These are phyloP conservation scores for Microtus oregoni DNA, from an alignment of 2,113 vertebrate species.

Conservation along the genomic window DNA sequence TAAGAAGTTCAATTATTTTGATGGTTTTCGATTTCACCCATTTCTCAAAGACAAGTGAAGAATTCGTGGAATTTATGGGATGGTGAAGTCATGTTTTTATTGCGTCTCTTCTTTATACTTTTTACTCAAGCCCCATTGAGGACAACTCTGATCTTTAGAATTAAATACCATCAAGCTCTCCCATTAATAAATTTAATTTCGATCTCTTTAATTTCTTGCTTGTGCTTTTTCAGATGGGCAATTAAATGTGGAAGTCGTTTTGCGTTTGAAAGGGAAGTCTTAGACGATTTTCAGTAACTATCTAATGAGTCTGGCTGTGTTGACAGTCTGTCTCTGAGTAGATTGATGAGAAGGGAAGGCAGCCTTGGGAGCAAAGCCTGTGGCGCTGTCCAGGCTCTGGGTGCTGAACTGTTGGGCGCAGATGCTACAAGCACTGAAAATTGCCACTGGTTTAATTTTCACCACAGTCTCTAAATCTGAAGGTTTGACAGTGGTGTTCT, in stretches of 20 bases:
- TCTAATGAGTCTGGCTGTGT: conserved; percentile 73
- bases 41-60: conserved; percentile 57
- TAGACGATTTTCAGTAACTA: conserved; percentile 77
- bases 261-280: conserved; percentile 74
- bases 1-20: conserved; percentile 75
- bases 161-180: conserved; percentile 68
- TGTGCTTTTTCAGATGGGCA: conserved; percentile 70
- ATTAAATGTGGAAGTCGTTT: conserved; percentile 77
- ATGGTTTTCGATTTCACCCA: conserved; percentile 61
- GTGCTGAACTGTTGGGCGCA: conserved; percentile 77
- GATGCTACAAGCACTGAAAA: conserved; percentile 35
- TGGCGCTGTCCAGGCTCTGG: conserved; percentile 77
- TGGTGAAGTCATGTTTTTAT: conserved; percentile 55
- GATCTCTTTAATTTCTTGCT: conserved; percentile 69
- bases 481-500: conserved; percentile 37
- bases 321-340: conserved; percentile 69
- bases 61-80: conserved; percentile 59
- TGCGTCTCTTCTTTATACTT: conserved; percentile 41
- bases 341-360: conserved; percentile 53
- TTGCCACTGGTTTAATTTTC: conserved; percentile 56
- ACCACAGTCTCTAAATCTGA: conserved; percentile 58
- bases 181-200: conserved; percentile 82
- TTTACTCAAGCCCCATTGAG: conserved; percentile 35
- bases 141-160: conserved; percentile 59
- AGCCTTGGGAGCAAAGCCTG: neutral